Evolutionary conservation across 1,140 invertebrate genomes (phyloP), one percentile per base, ranked within the genome.

Genomic region (Geopemphigus sp.): DNA sequence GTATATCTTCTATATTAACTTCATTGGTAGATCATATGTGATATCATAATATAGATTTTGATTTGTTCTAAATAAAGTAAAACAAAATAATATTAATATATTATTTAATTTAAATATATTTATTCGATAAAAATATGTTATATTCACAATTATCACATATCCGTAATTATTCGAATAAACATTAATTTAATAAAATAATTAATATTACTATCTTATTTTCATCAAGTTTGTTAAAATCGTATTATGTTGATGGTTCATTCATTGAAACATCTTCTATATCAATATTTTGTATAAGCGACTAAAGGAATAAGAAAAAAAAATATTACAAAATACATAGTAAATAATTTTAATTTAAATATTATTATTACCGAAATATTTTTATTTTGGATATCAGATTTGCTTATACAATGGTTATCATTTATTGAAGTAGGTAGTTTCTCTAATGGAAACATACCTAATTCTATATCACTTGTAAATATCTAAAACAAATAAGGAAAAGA

Each of bases 11-110:
- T 0, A 15, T 29, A 15, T 0, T n/a, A 14, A 63, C n/a, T 10
- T 63, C 24, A 63, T 26, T 29, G 8, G 26, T 10, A 29, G 24
- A 15, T 32, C 6, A 22, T 29, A 63, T 29, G 8, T 10, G 3
- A 29, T 10, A 15, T 32, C 6, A 22, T 29, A 63, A 63, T 63
- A 6, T 0, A 29, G 59, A 24, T 29, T 63, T 15, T 15, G 8
- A 29, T 63, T 29, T 32, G 29, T 63, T 32, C 59, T 63, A 63
- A 63, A 63, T 63, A 32, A 63, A 39, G 32, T 39, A 39, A 39
- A 39, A 39, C 32, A 39, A 39, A 39, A 39, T 39, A 39, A 39
- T 39, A 39, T 39, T 39, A 39, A 39, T 39, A 39, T 4, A 39
- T 39, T 39, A 3, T 8, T 39, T 39, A 39, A 39, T 39, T 39